phyloP scores from a whole-genome alignment of 2,797 vertebrate genomes.

The Meda fulgida region DNA sequence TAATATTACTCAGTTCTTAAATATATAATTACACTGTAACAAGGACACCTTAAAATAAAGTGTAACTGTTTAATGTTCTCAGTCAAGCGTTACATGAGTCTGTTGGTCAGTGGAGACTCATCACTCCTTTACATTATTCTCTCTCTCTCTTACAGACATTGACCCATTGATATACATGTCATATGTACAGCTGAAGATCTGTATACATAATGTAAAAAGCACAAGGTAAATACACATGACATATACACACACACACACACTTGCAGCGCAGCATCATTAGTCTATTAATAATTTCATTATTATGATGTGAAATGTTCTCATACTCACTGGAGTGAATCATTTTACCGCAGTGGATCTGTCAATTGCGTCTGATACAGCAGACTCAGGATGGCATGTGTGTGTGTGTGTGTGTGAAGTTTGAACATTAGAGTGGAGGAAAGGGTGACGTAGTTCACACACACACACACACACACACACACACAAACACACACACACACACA shows the following conservation, averaged over 20 bases:
- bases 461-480: not conserved
- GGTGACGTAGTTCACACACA: conserved; percentile 45
- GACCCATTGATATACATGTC: not conserved
- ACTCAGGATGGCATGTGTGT: not conserved
- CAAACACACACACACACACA: too few species aligned
- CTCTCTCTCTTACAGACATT: not conserved
- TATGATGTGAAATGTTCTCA: conserved; percentile 1
- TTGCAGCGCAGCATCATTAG: not conserved
- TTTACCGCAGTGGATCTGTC: not conserved
- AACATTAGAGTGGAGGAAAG: conserved; percentile 30
- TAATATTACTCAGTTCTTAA: too few species aligned
- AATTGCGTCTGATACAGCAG: not conserved
- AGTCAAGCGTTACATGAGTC: too few species aligned
- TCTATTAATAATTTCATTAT: not conserved
- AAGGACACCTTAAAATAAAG: too few species aligned
- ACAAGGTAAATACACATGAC: not conserved
- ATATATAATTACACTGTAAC: too few species aligned
- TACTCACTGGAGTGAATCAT: conserved; percentile 56
- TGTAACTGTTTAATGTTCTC: too few species aligned
- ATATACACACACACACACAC: not conserved
- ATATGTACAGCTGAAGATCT: not conserved
- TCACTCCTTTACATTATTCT: not conserved
- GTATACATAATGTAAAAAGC: not conserved
- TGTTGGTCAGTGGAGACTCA: not conserved
- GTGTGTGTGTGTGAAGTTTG: not conserved